phyloP scores from a whole-genome alignment of 2,888 invertebrate genomes.

The Watsonalla binaria region DNA sequence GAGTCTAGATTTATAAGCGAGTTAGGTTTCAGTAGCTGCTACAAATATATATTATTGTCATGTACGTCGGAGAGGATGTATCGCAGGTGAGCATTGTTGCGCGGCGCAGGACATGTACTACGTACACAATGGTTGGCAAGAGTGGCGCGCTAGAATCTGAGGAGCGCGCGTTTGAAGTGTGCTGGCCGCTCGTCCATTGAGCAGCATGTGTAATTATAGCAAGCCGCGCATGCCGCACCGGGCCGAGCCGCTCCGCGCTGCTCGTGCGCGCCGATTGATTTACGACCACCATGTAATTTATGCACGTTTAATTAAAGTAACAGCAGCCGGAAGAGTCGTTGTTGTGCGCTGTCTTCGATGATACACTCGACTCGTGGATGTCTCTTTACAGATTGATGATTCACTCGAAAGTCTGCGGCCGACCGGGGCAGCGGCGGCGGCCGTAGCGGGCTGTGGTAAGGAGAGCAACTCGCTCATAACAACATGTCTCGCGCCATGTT shows the following conservation, averaged over 20 bases:
- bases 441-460: constrained; percentile 19
- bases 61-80: constrained; percentile 6
- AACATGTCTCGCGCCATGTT: constrained; percentile 21
- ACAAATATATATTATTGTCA: no score
- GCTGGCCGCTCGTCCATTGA: constrained; percentile 37
- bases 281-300: constrained; percentile 57
- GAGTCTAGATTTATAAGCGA: no score
- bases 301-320: constrained; percentile 71
- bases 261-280: constrained; percentile 52
- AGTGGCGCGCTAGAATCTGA: constrained; percentile 38
- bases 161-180: constrained; percentile 43
- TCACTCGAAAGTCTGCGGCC: constrained; percentile 1
- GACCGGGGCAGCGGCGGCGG: not conserved
- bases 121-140: constrained; percentile 22
- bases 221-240: constrained; percentile 17
- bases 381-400: constrained; percentile 5
- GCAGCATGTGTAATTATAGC: constrained; percentile 32
- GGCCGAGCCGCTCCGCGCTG: constrained; percentile 16
- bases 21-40: no score
- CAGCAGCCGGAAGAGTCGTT: constrained; percentile 56
- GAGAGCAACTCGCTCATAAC: constrained; percentile 23
- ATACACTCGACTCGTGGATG: not conserved
- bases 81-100: constrained; percentile 3
- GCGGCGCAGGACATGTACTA: constrained; percentile 16
- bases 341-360: constrained; percentile 8